Conservation (phyloP, 2,888 invertebrate genomes). For the Ochropleura leucogaster region DNA sequence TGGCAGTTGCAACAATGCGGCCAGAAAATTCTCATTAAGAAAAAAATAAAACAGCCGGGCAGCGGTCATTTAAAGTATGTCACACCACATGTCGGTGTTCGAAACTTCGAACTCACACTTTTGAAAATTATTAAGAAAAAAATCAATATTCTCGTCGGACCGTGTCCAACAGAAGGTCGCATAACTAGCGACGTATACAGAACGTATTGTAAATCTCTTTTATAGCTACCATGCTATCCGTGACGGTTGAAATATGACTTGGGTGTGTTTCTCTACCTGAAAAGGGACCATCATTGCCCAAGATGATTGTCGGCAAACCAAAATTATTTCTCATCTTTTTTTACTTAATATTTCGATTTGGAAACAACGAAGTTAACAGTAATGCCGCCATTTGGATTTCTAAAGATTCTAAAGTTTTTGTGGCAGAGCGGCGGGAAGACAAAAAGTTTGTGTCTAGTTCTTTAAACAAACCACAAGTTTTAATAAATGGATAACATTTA, state of each 20-base stretch:
- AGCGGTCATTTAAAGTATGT: constrained; percentile 83
- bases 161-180: constrained; percentile 85
- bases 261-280: constrained; percentile 88
- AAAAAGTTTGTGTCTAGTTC: constrained; percentile 75
- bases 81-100: constrained; percentile 84
- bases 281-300: constrained; percentile 87
- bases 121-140: constrained; percentile 81
- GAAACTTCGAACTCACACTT: constrained; percentile 76
- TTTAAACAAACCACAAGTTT: constrained; percentile 77
- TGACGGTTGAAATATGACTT: constrained; percentile 89
- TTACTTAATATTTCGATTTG: constrained; percentile 79
- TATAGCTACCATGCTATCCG: constrained; percentile 85
- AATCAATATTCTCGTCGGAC: constrained; percentile 84
- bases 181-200: constrained; percentile 87
- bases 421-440: constrained; percentile 71
- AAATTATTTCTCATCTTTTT: constrained; percentile 84
- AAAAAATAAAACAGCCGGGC: constrained; percentile 79
- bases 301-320: constrained; percentile 88
- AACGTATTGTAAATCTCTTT: constrained; percentile 89
- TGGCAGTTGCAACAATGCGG: constrained; percentile 73
- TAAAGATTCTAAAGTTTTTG: constrained; percentile 75
- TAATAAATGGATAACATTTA: constrained; percentile 68
- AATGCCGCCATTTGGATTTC: constrained; percentile 75
- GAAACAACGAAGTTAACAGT: constrained; percentile 84
- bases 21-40: constrained; percentile 65